Evolutionary conservation across 2,888 invertebrate species (phyloP).

Genomic region (Archips xylosteana): DNA sequence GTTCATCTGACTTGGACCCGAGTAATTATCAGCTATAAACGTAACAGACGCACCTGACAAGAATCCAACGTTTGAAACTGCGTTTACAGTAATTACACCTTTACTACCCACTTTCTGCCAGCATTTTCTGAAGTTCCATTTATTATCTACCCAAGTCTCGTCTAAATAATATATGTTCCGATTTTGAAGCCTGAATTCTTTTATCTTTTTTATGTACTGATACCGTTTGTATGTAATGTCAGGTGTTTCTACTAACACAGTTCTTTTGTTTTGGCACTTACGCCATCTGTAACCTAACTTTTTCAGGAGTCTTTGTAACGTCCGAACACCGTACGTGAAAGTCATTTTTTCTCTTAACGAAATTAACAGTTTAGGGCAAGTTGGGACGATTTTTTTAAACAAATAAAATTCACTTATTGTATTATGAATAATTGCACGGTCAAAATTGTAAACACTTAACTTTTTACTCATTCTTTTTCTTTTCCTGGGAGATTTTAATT

Average conservation of each 20-base stretch:
- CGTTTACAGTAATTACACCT: conserved; percentile 11
- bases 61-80: conserved; percentile 19
- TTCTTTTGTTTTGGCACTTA: conserved; percentile 17
- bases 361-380: conserved; percentile 18
- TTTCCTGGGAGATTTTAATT: conserved; percentile 18
- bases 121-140: conserved; percentile 17
- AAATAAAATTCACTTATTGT: conserved; percentile 22
- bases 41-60: conserved; percentile 7
- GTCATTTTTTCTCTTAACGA: conserved; percentile 13
- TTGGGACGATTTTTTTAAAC: conserved; percentile 19
- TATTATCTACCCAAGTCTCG: conserved; percentile 25
- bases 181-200: conserved; percentile 12
- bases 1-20: conserved; percentile 8
- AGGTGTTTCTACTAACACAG: conserved; percentile 16
- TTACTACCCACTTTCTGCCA: conserved; percentile 12
- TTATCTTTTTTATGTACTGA: conserved; percentile 10
- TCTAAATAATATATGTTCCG: conserved; percentile 19
- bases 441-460: conserved; percentile 13
- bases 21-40: conserved; percentile 19
- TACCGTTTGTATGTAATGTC: conserved; percentile 9
- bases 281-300: conserved; percentile 24
- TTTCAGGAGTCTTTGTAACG: conserved; percentile 13
- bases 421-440: conserved; percentile 15
- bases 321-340: conserved; percentile 10
- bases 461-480: conserved; percentile 2